Conservation (phyloP, 2,888 invertebrate genomes). For the Spisula solida region DNA sequence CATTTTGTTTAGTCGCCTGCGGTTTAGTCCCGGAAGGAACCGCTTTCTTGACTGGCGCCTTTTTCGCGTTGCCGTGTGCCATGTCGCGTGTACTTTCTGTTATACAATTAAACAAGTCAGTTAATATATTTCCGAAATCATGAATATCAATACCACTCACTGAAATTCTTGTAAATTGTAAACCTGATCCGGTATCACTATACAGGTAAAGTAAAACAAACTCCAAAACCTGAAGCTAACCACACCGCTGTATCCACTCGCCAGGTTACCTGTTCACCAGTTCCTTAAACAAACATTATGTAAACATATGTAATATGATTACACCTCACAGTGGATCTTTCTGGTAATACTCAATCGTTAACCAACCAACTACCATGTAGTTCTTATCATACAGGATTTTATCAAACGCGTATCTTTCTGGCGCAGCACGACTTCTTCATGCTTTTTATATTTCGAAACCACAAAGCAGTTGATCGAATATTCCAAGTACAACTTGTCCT, state of each 20-base stretch:
- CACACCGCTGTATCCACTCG: neutral
- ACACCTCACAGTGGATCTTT: neutral
- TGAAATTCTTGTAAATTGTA: neutral
- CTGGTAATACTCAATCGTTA: neutral
- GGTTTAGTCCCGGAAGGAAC: conserved; percentile 23
- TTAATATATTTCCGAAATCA: neutral
- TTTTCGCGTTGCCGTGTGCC: conserved; percentile 57
- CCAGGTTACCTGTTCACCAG: neutral
- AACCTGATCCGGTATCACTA: neutral
- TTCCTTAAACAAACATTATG: conserved; percentile 1
- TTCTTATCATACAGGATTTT: neutral
- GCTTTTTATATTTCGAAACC: neutral
- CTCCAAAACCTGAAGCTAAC: neutral
- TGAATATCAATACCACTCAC: neutral
- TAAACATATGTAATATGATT: neutral
- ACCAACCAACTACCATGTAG: neutral
- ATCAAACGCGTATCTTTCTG: neutral
- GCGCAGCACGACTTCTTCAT: neutral
- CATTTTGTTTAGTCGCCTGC: conserved; percentile 2
- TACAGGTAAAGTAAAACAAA: neutral
- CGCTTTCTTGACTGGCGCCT: conserved; percentile 45
- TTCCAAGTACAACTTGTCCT: neutral
- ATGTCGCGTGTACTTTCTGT: conserved; percentile 21
- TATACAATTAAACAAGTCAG: neutral
- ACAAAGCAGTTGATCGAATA: neutral